Base-by-base conservation (phyloP, 1,140 invertebrate species). In the Euborellia annulipes region DNA sequence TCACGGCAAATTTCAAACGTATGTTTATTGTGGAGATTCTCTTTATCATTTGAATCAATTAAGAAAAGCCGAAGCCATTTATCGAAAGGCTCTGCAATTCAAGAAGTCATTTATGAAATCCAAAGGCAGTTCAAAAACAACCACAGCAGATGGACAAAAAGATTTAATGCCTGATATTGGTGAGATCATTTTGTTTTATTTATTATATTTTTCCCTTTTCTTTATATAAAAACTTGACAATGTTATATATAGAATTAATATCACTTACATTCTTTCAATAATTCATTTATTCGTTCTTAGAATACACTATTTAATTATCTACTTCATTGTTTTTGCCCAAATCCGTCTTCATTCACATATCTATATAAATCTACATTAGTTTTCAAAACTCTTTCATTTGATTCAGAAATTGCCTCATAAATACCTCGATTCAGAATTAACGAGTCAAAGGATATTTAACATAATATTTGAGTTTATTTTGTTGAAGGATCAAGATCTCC, bases 1-100 rank as follows among this genome's bases (percentile, higher is more conserved):
- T 3, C 55, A 68, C 23, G 64, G 66, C 34, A 77, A 76, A 55
- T 79, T 78, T 52, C 73, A 80, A 51, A 68, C 74, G 19, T 69
- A 73, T 41, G 69, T 78, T 32, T 77, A 74, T 56, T 75, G 76
- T 60, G 81, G 72, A 2, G 75, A 83, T 55, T 73, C 81, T 16
- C 63, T 79, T 30, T 80, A 71, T 59, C 65, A 78, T 27, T 52
- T 72, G 2, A 67, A 70, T 47, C 73, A 82, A 52, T 80, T 75
- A 59, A 58, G 71, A 30, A 74, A 75, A 57, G 78, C 81, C 16
- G 80, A 83, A 62, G 69, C 70, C 52, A 62, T 74, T 13, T 84
- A 79, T 53, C 70, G 67, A 49, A 75, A 75, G 58, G 75, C 76
- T 4, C 58, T 85, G 6, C 75, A 78, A 50, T 70, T 79, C 50